Conservation (phyloP, 2,888 invertebrate species). For the Thysanoteuthis rhombus region DNA sequence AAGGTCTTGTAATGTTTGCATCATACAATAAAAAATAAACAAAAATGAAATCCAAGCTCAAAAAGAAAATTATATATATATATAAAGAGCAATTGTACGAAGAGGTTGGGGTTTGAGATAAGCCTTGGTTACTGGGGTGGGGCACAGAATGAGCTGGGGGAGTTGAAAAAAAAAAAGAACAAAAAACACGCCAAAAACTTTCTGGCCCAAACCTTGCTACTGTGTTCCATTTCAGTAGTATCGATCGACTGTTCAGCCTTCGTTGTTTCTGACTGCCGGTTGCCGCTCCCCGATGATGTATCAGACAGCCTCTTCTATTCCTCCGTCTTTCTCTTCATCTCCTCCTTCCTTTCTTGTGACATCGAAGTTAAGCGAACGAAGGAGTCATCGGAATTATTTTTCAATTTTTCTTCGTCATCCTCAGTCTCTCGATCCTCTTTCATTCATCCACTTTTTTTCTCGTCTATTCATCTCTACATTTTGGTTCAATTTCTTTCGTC, state of each 20-base stretch:
- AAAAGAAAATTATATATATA: too few relatives aligned
- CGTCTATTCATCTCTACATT: background rate
- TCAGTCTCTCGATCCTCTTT: background rate
- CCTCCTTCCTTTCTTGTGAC: background rate
- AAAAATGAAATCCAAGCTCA: too few relatives aligned
- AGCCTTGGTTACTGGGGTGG: too few relatives aligned
- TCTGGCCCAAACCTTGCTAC: background rate
- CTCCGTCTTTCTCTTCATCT: background rate
- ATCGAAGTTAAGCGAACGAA: background rate
- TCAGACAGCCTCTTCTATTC: conserved; percentile 12
- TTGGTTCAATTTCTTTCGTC: background rate
- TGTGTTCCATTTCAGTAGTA: background rate
- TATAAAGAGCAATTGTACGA: too few relatives aligned
- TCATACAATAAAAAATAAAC: too few relatives aligned
- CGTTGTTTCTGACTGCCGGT: background rate
- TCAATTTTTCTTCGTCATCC: background rate
- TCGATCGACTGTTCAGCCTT: background rate
- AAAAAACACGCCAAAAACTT: background rate
- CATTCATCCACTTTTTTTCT: background rate
- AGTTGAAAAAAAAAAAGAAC: too few relatives aligned
- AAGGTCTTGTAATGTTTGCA: too few relatives aligned
- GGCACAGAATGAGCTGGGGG: too few relatives aligned
- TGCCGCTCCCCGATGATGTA: background rate
- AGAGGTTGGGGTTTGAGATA: too few relatives aligned
- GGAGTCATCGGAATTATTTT: background rate